Percentiles rank a stretch among this genome's conserved stretches.
phyloP scores from a whole-genome alignment of 2,888 invertebrate species.

The Opisthograptis luteolata region DNA sequence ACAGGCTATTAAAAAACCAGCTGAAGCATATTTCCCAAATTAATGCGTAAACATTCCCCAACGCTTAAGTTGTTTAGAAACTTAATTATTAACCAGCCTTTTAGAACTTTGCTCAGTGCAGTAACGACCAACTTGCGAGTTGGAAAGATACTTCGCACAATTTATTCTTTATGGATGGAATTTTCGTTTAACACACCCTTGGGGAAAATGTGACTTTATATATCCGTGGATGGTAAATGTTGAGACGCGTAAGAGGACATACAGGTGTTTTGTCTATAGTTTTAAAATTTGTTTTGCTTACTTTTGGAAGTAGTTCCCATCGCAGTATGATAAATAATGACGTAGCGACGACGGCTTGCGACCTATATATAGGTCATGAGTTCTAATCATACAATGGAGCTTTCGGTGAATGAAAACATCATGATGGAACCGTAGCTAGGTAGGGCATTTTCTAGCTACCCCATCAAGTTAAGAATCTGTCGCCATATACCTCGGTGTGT shows the following conservation, averaged over 20 bases:
- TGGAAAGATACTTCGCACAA: constrained; percentile 32
- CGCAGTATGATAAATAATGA: too few relatives aligned
- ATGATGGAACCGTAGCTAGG: too few relatives aligned
- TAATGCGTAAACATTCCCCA: constrained; percentile 1
- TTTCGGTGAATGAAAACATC: too few relatives aligned
- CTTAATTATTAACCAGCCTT: constrained; percentile 33
- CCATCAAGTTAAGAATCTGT: too few relatives aligned
- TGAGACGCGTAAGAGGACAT: constrained; percentile 39
- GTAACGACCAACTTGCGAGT: constrained; percentile 35
- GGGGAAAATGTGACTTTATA: constrained; percentile 49
- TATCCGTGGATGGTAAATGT: constrained; percentile 51
- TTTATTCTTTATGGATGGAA: constrained; percentile 49
- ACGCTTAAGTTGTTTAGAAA: constrained; percentile 13
- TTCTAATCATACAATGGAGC: too few relatives aligned
- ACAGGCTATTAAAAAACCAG: not conserved
- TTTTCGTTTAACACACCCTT: constrained; percentile 49
- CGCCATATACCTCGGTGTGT: too few relatives aligned
- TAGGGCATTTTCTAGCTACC: too few relatives aligned
- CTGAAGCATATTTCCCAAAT: constrained; percentile 1
- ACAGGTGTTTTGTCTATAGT: constrained; percentile 10
- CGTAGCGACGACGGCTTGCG: too few relatives aligned
- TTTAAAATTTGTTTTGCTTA: too few relatives aligned
- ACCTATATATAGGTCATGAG: too few relatives aligned
- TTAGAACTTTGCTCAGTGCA: constrained; percentile 16
- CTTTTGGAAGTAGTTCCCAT: too few relatives aligned